These are phyloP conservation scores for Aplochiton taeniatus DNA, from an alignment of 2,797 vertebrate genomes.

Conservation along the genomic window DNA sequence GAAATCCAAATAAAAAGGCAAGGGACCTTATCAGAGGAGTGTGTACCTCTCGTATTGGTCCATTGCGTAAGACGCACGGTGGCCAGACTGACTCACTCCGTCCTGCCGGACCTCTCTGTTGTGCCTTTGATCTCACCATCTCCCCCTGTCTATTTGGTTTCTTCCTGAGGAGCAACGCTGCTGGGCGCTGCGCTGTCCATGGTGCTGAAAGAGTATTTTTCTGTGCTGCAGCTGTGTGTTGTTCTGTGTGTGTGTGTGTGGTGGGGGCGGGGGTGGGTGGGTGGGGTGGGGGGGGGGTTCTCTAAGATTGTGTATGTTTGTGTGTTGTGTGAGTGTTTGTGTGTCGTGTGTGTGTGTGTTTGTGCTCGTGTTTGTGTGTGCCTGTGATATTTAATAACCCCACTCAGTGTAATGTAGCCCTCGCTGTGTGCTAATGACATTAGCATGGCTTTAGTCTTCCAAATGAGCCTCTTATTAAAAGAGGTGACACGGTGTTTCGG, in stretches of 20 bases:
- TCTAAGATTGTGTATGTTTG: neutral
- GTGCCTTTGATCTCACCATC: no score
- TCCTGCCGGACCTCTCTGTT: no score
- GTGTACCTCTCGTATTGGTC: no score
- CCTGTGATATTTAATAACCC: constrained; percentile 46
- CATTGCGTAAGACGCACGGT: no score
- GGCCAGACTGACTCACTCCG: no score
- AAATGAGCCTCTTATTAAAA: constrained; percentile 53
- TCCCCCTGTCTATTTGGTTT: no score
- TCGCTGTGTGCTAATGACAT: constrained; percentile 45
- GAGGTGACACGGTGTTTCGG: constrained; percentile 23
- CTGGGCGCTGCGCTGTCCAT: neutral
- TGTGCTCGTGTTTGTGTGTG: constrained; percentile 8
- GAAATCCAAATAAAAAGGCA: no score
- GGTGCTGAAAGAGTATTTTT: neutral
- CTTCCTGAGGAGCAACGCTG: no score
- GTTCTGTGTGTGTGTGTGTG: neutral
- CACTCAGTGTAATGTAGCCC: constrained; percentile 28
- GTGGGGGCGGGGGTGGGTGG: neutral
- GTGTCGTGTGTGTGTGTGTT: constrained; percentile 9
- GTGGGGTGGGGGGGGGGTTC: no score
- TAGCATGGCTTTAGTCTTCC: constrained; percentile 42
- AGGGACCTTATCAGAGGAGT: no score
- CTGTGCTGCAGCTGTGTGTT: neutral
- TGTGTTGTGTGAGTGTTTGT: neutral